A percentile compares a stretch with the other conserved stretches of the same genome.
These are phyloP conservation scores for Latrodectus elegans DNA, from an alignment of 2,888 invertebrate species.

Conservation along the genomic window DNA sequence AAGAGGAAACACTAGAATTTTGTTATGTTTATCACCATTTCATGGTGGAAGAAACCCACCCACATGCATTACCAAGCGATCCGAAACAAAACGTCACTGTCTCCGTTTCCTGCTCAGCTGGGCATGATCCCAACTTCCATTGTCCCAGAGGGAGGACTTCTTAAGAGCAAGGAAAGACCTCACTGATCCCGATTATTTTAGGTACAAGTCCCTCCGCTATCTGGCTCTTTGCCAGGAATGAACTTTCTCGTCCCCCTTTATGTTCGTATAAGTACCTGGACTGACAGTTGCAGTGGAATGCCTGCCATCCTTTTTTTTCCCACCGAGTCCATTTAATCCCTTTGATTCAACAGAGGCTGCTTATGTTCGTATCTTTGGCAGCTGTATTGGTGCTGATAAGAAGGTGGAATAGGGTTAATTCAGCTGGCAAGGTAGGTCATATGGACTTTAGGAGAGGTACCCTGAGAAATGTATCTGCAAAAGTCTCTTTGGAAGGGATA, in stretches of 20 bases:
- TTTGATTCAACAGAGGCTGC: slow-evolving; percentile 20
- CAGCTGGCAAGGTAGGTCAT: not conserved
- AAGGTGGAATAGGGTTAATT: slow-evolving; percentile 5
- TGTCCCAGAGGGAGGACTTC: slow-evolving; percentile 1
- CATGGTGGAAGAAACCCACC: too few relatives aligned
- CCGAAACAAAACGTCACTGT: not conserved
- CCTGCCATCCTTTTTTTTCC: slow-evolving; percentile 5
- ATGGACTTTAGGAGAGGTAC: not conserved
- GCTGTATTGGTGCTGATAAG: slow-evolving; percentile 14
- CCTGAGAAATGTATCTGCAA: not conserved
- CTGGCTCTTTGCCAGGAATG: slow-evolving; percentile 6
- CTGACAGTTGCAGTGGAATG: not conserved
- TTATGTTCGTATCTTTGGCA: not conserved
- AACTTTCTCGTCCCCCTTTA: not conserved
- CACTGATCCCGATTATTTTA: slow-evolving; percentile 1
- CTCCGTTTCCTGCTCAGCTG: not conserved
- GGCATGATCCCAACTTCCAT: not conserved
- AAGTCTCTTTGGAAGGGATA: not conserved
- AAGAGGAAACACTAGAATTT: too few relatives aligned
- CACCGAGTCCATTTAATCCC: slow-evolving; percentile 11
- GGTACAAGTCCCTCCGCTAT: slow-evolving; percentile 5
- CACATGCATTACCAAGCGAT: too few relatives aligned
- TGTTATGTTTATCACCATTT: too few relatives aligned
- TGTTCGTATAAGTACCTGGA: slow-evolving; percentile 10
- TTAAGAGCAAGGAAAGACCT: not conserved